Conservation (phyloP, 1,140 invertebrate species). For the Lerema accius region DNA sequence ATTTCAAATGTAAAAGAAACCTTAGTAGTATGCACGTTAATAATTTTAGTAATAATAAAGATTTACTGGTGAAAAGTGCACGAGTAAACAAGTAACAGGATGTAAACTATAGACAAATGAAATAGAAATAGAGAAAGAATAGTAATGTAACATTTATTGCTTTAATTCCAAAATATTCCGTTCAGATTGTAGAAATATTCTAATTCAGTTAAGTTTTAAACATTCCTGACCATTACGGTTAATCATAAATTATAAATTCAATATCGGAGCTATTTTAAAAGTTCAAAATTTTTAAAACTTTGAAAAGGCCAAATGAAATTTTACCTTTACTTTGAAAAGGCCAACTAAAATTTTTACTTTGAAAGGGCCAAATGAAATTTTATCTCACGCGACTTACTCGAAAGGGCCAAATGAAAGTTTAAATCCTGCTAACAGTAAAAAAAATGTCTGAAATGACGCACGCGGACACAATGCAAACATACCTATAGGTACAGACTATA, state of each 20-base stretch:
- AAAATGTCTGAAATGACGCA: background rate
- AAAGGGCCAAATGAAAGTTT: background rate
- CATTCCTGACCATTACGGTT: too few species aligned
- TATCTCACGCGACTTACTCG: too few species aligned
- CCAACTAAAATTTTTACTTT: too few species aligned
- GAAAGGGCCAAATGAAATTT: too few species aligned
- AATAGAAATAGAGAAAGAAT: slow-evolving; percentile 1
- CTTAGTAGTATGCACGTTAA: background rate
- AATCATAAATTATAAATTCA: too few species aligned
- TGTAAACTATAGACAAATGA: background rate
- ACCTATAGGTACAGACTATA: slow-evolving; percentile 71
- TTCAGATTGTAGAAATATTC: background rate
- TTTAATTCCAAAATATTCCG: too few species aligned
- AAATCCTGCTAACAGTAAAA: slow-evolving; percentile 21
- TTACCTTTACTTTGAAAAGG: too few species aligned
- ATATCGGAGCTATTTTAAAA: too few species aligned
- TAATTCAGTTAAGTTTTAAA: background rate
- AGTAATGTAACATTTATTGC: background rate
- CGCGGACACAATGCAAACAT: slow-evolving; percentile 69
- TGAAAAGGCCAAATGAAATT: background rate
- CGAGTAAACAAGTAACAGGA: slow-evolving; percentile 2
- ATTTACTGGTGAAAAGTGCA: slow-evolving; percentile 3
- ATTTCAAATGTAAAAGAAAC: background rate
- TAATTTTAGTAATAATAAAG: background rate
- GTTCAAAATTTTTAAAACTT: too few species aligned